A percentile compares a stretch with the other conserved stretches of the same genome.
Conservation (phyloP, 2,888 invertebrate species). For the Auanema freiburgensis region DNA sequence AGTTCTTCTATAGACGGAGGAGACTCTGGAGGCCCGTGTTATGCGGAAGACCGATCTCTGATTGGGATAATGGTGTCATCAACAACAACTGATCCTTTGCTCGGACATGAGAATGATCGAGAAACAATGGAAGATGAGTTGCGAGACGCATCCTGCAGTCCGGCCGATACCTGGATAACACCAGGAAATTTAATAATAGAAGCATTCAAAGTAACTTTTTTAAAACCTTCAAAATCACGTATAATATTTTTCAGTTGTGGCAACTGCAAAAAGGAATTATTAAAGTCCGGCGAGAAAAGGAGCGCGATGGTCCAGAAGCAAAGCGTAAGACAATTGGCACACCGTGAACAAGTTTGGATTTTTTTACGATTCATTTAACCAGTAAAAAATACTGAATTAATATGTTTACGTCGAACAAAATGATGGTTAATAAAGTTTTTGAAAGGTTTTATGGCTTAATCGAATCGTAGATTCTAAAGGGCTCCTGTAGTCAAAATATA, state of each 20-base stretch:
- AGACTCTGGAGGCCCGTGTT: constrained; percentile 17
- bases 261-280: too few species aligned
- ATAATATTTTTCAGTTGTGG: too few species aligned
- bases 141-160: constrained; percentile 11
- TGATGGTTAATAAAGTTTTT: neutral
- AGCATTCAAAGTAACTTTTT: too few species aligned
- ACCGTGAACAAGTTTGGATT: too few species aligned
- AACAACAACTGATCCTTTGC: constrained; percentile 16
- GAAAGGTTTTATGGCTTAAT: constrained; percentile 14
- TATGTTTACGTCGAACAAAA: constrained; percentile 8
- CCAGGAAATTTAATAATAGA: too few species aligned
- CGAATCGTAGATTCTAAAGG: constrained; percentile 7
- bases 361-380: too few species aligned
- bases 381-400: constrained; percentile 5
- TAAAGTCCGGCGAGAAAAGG: too few species aligned
- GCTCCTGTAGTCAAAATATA: too few species aligned
- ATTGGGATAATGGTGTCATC: constrained; percentile 17
- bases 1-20: constrained; percentile 16
- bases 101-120: constrained; percentile 14
- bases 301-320: too few species aligned
- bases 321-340: too few species aligned
- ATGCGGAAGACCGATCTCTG: constrained; percentile 14
- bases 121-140: constrained; percentile 16
- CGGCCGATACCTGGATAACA: constrained; percentile 17
- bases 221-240: too few species aligned